Evolutionary conservation across 92 coral and sea anemone genomes (phyloP).

Genomic region (Isaurus tuberculatus): DNA sequence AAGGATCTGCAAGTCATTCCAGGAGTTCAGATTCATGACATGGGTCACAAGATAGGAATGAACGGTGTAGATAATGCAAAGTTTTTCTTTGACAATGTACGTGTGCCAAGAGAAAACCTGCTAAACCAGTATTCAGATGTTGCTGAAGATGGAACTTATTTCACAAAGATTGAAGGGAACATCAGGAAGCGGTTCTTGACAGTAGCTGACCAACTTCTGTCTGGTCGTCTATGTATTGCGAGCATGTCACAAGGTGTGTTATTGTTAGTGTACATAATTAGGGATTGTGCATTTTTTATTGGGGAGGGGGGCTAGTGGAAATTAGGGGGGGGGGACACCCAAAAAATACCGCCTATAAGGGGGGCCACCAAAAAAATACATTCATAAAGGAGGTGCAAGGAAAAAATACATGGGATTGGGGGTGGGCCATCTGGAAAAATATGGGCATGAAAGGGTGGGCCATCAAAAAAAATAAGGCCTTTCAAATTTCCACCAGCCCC

Average conservation of each 20-base stretch:
- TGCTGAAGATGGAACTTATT: slow-evolving; percentile 80
- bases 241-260: slow-evolving; percentile 79
- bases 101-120: slow-evolving; percentile 85
- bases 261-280: not conserved
- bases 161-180: slow-evolving; percentile 72
- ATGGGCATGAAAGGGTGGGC: too few relatives aligned
- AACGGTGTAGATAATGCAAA: slow-evolving; percentile 92
- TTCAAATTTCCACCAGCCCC: too few relatives aligned
- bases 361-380: too few relatives aligned
- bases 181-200: slow-evolving; percentile 83
- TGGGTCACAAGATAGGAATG: slow-evolving; percentile 91
- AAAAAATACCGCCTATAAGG: too few relatives aligned
- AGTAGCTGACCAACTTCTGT: slow-evolving; percentile 82
- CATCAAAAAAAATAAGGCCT: too few relatives aligned
- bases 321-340: too few relatives aligned
- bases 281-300: too few relatives aligned
- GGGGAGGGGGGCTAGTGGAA: too few relatives aligned
- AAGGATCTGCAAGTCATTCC: slow-evolving; percentile 71
- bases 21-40: slow-evolving; percentile 85
- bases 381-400: too few relatives aligned
- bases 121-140: slow-evolving; percentile 85
- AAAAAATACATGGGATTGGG: too few relatives aligned
- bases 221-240: slow-evolving; percentile 85
- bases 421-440: too few relatives aligned
- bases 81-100: slow-evolving; percentile 80